Evolutionary conservation across 2,888 invertebrate genomes (phyloP), one percentile per base, ranked within the genome.

Genomic region (Eristalis intricaria): DNA sequence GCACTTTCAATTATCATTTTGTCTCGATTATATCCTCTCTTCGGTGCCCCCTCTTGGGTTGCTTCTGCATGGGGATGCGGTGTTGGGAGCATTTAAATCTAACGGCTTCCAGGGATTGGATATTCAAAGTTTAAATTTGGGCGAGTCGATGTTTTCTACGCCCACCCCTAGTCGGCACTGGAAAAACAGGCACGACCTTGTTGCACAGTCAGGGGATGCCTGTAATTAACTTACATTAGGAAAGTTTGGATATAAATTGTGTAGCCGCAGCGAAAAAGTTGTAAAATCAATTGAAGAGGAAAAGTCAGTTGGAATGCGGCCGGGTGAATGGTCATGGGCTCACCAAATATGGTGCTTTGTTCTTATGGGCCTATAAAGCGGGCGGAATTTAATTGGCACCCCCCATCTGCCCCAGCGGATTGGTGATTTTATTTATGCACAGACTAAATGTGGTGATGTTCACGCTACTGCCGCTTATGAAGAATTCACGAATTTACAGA

Each of bases 231-330:
- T 78, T 64, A 65, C 78, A 71, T 78, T 78, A 65, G 40, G 29
- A 78, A 78, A 78, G 70, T 78, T 78, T 71, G 4, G 40, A 43
- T 70, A 40, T 78, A 71, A 78, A 78, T 71, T 78, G 64, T 78
- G 56, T 70, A 78, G 69, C 64, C 38, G 19, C 40, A 61, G 76
- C 61, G 35, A 35, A 77, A 77, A 68, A 77, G 76, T 78, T 78
- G 65, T 78, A 78, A 78, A 71, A 71, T 78, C 70, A 70, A 78
- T 71, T 78, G 78, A 78, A 78, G 58, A 63, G 40, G 64, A 65
- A 71, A 78, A 78, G 64, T 70, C 63, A 65, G 58, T 23, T 40
- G 64, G 22, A 64, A 71, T 58, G 63, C 35, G 77, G 69, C 69
- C n/a, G 50, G 38, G 63, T 50, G 43, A 77, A 63, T 38, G 77